Evolutionary conservation across 2,888 invertebrate genomes (phyloP), one percentile per base, ranked within the genome.

Genomic region (Caenorhabditis angaria): DNA sequence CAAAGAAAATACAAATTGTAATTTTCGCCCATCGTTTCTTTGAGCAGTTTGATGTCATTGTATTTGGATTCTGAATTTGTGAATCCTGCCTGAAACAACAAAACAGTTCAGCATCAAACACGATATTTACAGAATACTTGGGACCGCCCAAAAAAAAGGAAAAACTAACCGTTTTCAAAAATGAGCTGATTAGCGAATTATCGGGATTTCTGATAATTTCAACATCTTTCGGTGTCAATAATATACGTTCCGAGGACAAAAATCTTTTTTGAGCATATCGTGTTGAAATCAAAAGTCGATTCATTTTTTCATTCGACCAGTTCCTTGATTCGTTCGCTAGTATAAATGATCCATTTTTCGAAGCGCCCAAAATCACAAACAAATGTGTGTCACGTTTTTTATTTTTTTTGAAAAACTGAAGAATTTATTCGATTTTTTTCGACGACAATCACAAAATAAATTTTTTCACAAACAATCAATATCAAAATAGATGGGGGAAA

Each of bases 1-100:
- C 71, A 71, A 14, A 71, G 35, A n/a, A 67, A 41, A 60, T 67
- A 67, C 29, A 71, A 41, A 53, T 64, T 62, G 57, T 67, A 71
- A 22, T 60, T 47, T 10, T 66, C 63, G n/a, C 59, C 62, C 70
- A 71, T 71, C 0, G 70, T 71, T 53, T 71, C 53, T 28, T 61
- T 62, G 12, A 71, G 41, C 20, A 71, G 20, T 29, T 55, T 24
- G 25, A 51, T 24, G 12, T 51, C 51, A 51, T 51, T 51, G 5
- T 51, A 27, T 27, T 54, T 54, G 6, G 25, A 12, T 14, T 56
- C 35, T 18, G 5, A 27, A n/a, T 56, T 35, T 18, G 20, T 14
- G 24, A 18, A 6, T 18, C 56, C 32, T 3, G 18, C 35, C 35
- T 56, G 32, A 32, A 56, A 28, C n/a, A 56, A 22, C 14, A 58